Conservation (phyloP, 2,113 vertebrate species). For the Bostrychus sinensis region DNA sequence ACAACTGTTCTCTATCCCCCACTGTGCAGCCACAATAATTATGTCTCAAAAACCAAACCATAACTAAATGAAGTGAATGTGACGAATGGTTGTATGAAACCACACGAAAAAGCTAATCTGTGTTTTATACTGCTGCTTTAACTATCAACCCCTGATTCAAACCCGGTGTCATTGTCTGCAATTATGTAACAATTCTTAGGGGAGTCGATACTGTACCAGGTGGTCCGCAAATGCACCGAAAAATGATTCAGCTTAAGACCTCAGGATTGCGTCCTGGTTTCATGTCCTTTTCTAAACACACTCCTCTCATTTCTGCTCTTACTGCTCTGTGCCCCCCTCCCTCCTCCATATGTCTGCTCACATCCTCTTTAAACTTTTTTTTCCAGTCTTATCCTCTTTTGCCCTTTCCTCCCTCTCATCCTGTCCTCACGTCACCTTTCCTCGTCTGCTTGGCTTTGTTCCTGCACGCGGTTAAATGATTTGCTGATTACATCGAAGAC, state of each 20-base stretch:
- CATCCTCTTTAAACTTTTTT: conserved; percentile 25
- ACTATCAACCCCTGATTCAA: conserved; percentile 15
- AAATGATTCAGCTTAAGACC: conserved; percentile 40
- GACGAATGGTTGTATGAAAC: too few species aligned
- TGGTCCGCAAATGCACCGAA: conserved; percentile 46
- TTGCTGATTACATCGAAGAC: neutral
- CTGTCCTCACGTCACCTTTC: conserved; percentile 15
- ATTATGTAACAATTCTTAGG: conserved; percentile 38
- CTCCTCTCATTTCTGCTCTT: conserved; percentile 27
- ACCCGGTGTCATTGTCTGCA: conserved; percentile 20
- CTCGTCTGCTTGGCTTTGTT: conserved; percentile 23
- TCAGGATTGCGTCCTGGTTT: neutral
- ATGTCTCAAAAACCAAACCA: conserved; percentile 7
- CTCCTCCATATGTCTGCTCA: conserved; percentile 10
- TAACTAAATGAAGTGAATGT: conserved; percentile 1
- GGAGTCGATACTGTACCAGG: conserved; percentile 21
- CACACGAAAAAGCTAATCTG: too few species aligned
- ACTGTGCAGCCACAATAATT: conserved; percentile 6
- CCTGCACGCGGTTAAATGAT: conserved; percentile 14
- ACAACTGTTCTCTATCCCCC: conserved; percentile 3
- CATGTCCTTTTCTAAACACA: conserved; percentile 20
- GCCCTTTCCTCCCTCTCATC: conserved; percentile 22
- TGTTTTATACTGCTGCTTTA: neutral
- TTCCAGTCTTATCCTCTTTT: conserved; percentile 21
- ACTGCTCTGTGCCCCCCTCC: neutral